Conservation (phyloP, 2,797 vertebrate species). For the Peromyscus attwateri region DNA sequence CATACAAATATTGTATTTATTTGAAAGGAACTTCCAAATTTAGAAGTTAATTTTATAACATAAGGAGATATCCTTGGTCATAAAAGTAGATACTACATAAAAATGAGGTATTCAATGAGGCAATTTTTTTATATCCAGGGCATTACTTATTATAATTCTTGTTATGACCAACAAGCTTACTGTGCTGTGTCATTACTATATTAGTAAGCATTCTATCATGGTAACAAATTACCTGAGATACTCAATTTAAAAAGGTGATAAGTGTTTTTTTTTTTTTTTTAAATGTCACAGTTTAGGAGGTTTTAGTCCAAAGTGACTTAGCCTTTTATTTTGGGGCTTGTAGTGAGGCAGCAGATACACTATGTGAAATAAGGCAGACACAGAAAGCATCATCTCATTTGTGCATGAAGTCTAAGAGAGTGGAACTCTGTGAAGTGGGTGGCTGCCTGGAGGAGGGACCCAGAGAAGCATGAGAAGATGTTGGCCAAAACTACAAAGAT, state of each 20-base stretch:
- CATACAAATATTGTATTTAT: constrained; percentile 44
- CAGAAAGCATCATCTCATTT: neutral
- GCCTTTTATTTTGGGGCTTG: neutral
- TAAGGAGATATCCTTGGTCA: constrained; percentile 38
- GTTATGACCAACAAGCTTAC: neutral
- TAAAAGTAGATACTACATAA: constrained; percentile 37
- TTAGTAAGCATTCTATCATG: neutral
- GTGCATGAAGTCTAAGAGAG: neutral
- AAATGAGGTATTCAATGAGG: constrained; percentile 22
- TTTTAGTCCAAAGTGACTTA: neutral
- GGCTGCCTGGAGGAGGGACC: neutral
- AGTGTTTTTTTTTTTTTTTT: no score
- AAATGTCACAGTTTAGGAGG: neutral
- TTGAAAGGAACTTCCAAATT: constrained; percentile 41
- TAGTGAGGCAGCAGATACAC: neutral
- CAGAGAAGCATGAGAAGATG: neutral
- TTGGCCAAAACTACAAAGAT: neutral
- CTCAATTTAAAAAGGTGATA: neutral
- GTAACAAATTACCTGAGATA: neutral
- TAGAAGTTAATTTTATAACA: constrained; percentile 44
- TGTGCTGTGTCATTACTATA: neutral
- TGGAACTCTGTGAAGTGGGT: neutral
- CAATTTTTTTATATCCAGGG: neutral
- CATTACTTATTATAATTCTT: constrained; percentile 28
- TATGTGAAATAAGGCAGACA: neutral